Conservation (phyloP, 2,797 vertebrate species). For the Microctenopoma steveboyesi region DNA sequence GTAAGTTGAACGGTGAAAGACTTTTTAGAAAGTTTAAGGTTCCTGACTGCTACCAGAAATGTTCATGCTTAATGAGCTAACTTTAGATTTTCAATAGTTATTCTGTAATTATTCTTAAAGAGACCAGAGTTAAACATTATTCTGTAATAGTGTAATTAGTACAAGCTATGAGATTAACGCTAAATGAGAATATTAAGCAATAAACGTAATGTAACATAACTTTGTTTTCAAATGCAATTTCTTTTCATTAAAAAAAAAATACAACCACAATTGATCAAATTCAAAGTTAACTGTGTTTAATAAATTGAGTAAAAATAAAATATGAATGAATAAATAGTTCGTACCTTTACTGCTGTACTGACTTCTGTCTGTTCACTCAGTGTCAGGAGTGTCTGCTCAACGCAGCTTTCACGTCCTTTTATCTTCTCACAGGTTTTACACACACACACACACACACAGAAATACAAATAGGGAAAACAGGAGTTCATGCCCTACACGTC, state of each 20-base stretch:
- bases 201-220: not conserved
- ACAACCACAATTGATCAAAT: not conserved
- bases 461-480: conserved; percentile 1
- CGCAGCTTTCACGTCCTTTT: conserved; percentile 41
- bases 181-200: not conserved
- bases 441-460: conserved; percentile 14
- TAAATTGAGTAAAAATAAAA: too few relatives aligned
- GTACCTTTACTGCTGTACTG: conserved; percentile 58
- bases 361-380: conserved; percentile 14
- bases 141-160: not conserved
- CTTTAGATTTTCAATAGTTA: not conserved
- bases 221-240: too few relatives aligned
- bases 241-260: not conserved
- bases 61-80: not conserved
- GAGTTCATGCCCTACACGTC: conserved; percentile 41
- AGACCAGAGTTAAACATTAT: not conserved
- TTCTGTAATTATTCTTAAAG: not conserved
- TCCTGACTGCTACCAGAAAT: conserved; percentile 2
- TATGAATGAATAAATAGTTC: not conserved
- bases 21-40: not conserved
- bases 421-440: conserved; percentile 42
- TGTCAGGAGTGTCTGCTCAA: conserved; percentile 59
- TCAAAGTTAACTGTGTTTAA: not conserved
- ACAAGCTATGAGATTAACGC: not conserved
- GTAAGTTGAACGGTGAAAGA: not conserved